phyloP scores from a whole-genome alignment of 2,888 invertebrate species.

The Adelphocoris suturalis region DNA sequence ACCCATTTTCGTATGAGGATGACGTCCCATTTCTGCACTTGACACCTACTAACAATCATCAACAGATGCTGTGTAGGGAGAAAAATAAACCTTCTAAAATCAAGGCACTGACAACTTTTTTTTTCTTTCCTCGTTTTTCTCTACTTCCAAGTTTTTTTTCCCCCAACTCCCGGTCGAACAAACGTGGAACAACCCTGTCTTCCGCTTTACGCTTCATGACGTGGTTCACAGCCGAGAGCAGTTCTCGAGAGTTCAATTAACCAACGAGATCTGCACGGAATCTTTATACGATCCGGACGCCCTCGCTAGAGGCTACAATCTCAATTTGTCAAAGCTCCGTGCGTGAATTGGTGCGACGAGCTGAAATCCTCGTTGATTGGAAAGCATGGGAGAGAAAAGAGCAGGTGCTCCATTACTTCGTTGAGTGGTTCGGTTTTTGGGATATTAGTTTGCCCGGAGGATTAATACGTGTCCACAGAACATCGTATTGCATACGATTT shows the following conservation, averaged over 20 bases:
- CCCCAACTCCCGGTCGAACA: neutral
- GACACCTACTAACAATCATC: conserved; percentile 9
- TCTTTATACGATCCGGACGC: conserved; percentile 41
- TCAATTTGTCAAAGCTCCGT: conserved; percentile 60
- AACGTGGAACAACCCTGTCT: conserved; percentile 29
- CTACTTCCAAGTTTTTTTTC: neutral
- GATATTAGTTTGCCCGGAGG: conserved; percentile 35
- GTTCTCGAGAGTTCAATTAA: conserved; percentile 55
- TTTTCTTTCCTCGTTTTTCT: neutral
- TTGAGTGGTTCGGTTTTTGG: neutral
- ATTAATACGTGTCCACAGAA: conserved; percentile 22
- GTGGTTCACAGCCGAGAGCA: neutral
- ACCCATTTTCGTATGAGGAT: neutral
- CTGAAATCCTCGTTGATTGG: conserved; percentile 63
- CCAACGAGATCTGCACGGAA: conserved; percentile 52
- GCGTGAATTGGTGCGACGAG: conserved; percentile 54
- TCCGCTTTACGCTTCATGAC: conserved; percentile 55
- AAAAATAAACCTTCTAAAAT: neutral
- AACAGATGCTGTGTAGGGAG: neutral
- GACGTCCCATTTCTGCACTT: neutral
- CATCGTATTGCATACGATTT: neutral
- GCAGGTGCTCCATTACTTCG: conserved; percentile 34
- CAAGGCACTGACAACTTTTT: neutral
- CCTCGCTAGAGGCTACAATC: conserved; percentile 57
- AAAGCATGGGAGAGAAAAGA: conserved; percentile 41